Conservation (phyloP, 1,140 invertebrate species). For the Arctopsyche grandis region DNA sequence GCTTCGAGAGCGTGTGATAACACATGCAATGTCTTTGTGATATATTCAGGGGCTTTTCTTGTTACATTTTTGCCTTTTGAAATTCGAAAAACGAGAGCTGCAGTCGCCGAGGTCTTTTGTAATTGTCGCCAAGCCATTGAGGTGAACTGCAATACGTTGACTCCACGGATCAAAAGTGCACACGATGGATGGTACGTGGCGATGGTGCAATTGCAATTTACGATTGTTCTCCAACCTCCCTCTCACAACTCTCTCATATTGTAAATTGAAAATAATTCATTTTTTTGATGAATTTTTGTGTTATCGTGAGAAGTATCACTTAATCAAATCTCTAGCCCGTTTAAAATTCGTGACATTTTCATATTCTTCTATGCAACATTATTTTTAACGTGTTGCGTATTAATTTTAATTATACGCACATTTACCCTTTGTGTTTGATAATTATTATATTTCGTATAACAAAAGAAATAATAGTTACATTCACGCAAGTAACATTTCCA, state of each 20-base stretch:
- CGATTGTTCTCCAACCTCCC: neutral
- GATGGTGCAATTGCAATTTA: neutral
- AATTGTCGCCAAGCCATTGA: conserved; percentile 41
- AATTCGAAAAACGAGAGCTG: conserved; percentile 3
- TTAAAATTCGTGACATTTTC: neutral
- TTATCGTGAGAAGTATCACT: neutral
- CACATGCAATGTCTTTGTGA: neutral
- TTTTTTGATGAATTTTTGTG: no score
- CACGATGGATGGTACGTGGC: neutral
- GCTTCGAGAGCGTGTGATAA: no score
- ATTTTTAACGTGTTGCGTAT: no score
- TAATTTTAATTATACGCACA: no score
- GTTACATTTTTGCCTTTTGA: conserved; percentile 16
- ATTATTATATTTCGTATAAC: no score
- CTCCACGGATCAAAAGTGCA: conserved; percentile 37
- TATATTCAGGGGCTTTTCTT: neutral
- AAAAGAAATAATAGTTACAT: no score
- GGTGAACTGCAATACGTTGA: conserved; percentile 44
- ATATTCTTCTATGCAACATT: neutral
- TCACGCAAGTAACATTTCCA: neutral
- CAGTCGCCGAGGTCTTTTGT: conserved; percentile 24
- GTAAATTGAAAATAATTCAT: no score
- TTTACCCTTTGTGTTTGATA: no score
- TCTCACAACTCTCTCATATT: neutral
- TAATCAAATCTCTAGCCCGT: neutral